Evolutionary conservation across 2,797 vertebrate genomes (phyloP).

Genomic region (Syngnathus rostellatus): DNA sequence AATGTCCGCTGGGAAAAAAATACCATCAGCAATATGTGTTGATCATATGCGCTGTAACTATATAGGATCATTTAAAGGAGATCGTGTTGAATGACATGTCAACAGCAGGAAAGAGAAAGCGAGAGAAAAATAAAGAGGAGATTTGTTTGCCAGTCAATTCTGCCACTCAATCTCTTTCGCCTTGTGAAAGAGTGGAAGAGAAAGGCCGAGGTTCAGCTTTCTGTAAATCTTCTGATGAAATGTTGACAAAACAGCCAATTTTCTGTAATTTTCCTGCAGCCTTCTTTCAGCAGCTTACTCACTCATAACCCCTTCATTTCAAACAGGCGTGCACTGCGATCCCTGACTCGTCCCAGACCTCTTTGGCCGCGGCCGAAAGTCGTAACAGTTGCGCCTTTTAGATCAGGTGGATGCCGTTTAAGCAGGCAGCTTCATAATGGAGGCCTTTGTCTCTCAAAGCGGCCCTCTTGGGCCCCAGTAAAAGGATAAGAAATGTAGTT

Average conservation of each 20-base stretch:
- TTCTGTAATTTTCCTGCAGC: conserved; percentile 82
- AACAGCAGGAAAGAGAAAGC: conserved; percentile 73
- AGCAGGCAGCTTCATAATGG: conserved; percentile 75
- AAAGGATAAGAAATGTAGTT: conserved; percentile 88
- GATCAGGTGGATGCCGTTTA: conserved; percentile 79
- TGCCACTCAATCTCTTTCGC: conserved; percentile 75
- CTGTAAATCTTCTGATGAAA: conserved; percentile 85
- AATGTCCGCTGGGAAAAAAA: conserved; percentile 40
- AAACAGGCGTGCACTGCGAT: conserved; percentile 73
- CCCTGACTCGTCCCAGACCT: conserved; percentile 76
- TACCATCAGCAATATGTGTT: conserved; percentile 58
- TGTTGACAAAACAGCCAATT: conserved; percentile 96
- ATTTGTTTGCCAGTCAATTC: conserved; percentile 87
- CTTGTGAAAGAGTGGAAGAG: conserved; percentile 63
- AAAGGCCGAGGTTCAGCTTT: conserved; percentile 68
- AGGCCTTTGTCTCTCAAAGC: conserved; percentile 77
- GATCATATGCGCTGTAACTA: conserved; percentile 76
- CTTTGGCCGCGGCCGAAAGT: conserved; percentile 64
- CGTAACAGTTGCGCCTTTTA: conserved; percentile 90
- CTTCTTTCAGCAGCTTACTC: conserved; percentile 79
- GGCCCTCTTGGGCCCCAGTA: conserved; percentile 73
- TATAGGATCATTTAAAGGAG: conserved; percentile 88
- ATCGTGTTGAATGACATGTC: conserved; percentile 90
- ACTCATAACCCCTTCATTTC: conserved; percentile 80
- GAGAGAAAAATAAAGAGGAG: conserved; percentile 76